Conservation (phyloP, 2,797 vertebrate genomes). For the Falco naumanni region DNA sequence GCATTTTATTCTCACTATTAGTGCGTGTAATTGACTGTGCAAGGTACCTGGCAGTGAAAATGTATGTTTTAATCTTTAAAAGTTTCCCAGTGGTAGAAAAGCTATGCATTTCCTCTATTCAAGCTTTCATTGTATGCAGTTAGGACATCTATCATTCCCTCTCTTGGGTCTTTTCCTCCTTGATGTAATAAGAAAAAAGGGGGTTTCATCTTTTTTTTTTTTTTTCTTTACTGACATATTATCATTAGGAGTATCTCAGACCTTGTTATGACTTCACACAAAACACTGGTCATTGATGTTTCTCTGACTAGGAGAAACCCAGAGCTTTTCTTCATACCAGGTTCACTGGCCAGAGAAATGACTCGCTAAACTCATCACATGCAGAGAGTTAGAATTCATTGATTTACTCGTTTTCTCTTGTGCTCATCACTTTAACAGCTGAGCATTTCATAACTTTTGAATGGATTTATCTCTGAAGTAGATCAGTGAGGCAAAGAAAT, state of each 20-base stretch:
- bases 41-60: background rate
- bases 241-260: constrained; percentile 1
- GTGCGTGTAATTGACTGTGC: background rate
- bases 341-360: constrained; percentile 2
- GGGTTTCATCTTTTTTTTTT: background rate
- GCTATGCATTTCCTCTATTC: background rate
- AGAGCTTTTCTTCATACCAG: background rate
- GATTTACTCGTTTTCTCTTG: constrained; percentile 42
- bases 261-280: background rate
- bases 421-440: constrained; percentile 19
- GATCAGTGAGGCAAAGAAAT: constrained; percentile 15
- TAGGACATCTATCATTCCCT: constrained; percentile 8
- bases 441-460: constrained; percentile 54
- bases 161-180: constrained; percentile 6
- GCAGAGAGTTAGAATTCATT: constrained; percentile 6
- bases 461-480: constrained; percentile 43
- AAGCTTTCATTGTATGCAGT: background rate
- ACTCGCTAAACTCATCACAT: background rate
- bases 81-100: constrained; percentile 12
- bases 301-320: background rate
- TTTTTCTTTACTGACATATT: background rate
- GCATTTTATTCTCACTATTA: background rate
- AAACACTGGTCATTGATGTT: background rate
- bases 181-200: background rate
- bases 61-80: constrained; percentile 13